Percentiles rank a stretch among this genome's conserved stretches.
These are phyloP conservation scores for Sarcophaga bullata DNA, from an alignment of 1,140 invertebrate species.

Conservation along the genomic window DNA sequence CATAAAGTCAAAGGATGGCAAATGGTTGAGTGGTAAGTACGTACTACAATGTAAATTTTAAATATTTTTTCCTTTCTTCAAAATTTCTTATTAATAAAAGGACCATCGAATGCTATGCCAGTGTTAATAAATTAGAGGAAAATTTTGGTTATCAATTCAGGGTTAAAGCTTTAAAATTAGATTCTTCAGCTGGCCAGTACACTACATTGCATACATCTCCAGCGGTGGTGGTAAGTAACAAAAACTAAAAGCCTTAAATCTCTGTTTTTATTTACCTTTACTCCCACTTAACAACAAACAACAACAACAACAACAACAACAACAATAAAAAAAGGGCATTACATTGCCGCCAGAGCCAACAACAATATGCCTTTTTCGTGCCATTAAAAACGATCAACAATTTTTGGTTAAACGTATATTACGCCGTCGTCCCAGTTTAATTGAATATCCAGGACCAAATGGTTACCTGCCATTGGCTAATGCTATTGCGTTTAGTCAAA, in stretches of 20 bases:
- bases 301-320: too few species aligned
- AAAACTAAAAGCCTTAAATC: neutral
- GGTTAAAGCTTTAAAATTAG: constrained; percentile 51
- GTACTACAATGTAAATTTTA: neutral
- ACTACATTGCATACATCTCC: constrained; percentile 50
- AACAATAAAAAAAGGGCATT: constrained; percentile 30
- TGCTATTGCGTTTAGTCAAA: constrained; percentile 58
- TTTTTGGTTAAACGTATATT: constrained; percentile 63
- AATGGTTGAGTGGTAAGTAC: constrained; percentile 51
- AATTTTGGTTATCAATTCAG: constrained; percentile 58
- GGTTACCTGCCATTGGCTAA: constrained; percentile 60
- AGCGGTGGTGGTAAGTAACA: constrained; percentile 51
- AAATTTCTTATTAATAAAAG: neutral
- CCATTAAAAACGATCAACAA: constrained; percentile 61
- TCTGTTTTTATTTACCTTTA: neutral
- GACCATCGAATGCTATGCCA: constrained; percentile 45
- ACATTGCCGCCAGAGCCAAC: constrained; percentile 54
- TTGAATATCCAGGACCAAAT: constrained; percentile 58
- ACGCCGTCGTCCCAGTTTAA: constrained; percentile 55
- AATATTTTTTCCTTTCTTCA: neutral
- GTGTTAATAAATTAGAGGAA: constrained; percentile 54
- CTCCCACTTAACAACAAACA: neutral
- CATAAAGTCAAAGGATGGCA: constrained; percentile 54
- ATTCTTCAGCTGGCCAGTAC: constrained; percentile 44
- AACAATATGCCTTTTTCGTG: constrained; percentile 55